These are phyloP conservation scores for Gobio occitaniae DNA, from an alignment of 2,797 vertebrate genomes.

Conservation along the genomic window DNA sequence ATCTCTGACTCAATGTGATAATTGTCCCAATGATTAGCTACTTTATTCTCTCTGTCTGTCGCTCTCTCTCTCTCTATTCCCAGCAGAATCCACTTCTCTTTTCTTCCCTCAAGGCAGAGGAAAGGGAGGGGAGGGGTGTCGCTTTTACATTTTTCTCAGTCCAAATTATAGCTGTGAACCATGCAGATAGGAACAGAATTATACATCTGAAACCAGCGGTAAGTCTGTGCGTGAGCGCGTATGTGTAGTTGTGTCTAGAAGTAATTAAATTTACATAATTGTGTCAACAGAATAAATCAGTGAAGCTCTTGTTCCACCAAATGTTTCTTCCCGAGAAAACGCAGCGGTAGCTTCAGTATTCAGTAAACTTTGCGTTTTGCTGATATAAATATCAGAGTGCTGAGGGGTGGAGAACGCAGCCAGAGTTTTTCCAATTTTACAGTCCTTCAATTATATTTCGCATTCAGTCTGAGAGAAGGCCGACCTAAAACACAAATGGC, in stretches of 20 bases:
- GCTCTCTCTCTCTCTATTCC: constrained; percentile 33
- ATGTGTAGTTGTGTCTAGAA: constrained; percentile 38
- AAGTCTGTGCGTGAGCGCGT: constrained; percentile 32
- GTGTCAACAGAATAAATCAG: constrained; percentile 52
- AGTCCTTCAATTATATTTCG: constrained; percentile 52
- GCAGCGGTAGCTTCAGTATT: constrained; percentile 29
- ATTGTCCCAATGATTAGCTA: constrained; percentile 38
- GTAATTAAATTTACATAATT: constrained; percentile 53
- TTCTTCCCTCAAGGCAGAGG: constrained; percentile 46
- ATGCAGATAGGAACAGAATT: constrained; percentile 47
- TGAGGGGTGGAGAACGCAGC: constrained; percentile 38
- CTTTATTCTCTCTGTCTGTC: constrained; percentile 38
- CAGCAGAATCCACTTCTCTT: constrained; percentile 39
- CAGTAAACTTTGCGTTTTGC: constrained; percentile 27
- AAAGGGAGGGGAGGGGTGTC: constrained; percentile 42
- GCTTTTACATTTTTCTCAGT: constrained; percentile 51
- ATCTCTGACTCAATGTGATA: constrained; percentile 34
- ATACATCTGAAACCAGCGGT: constrained; percentile 41
- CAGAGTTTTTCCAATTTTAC: constrained; percentile 45
- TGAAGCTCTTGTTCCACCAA: constrained; percentile 44
- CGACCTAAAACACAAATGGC: constrained; percentile 34
- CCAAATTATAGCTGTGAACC: constrained; percentile 52
- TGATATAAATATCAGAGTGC: constrained; percentile 43
- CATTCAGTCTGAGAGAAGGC: constrained; percentile 38
- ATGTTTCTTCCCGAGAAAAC: constrained; percentile 36